phyloP scores from a whole-genome alignment of 1,140 invertebrate species.

The Zaprionus davidi region DNA sequence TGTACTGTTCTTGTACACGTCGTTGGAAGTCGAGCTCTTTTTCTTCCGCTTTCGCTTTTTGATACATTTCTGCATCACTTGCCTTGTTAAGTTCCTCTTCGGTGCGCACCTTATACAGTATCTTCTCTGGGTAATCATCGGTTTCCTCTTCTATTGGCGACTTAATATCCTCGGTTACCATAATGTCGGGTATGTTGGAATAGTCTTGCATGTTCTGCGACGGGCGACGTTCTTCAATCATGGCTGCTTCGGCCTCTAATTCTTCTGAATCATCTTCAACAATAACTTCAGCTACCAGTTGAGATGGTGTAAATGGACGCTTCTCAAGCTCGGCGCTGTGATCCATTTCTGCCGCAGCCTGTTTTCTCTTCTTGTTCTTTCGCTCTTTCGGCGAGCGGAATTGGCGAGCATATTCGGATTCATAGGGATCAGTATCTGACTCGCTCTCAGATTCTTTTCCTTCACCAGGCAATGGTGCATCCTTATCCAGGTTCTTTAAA shows the following conservation, averaged over 20 bases:
- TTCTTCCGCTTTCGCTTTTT: slow-evolving; percentile 68
- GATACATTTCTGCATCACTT: slow-evolving; percentile 55
- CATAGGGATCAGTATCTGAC: slow-evolving; percentile 83
- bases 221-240: slow-evolving; percentile 83
- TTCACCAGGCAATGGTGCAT: slow-evolving; percentile 56
- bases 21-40: slow-evolving; percentile 80
- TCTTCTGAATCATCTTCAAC: slow-evolving; percentile 86
- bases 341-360: slow-evolving; percentile 78
- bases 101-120: slow-evolving; percentile 78
- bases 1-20: slow-evolving; percentile 80
- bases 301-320: slow-evolving; percentile 80
- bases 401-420: slow-evolving; percentile 82
- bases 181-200: slow-evolving; percentile 88
- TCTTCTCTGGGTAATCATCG: slow-evolving; percentile 73
- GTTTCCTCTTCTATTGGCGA: slow-evolving; percentile 73
- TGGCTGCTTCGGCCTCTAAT: slow-evolving; percentile 84
- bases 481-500: slow-evolving; percentile 73
- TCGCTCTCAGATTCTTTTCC: slow-evolving; percentile 82
- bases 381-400: slow-evolving; percentile 77
- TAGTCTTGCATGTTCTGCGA: slow-evolving; percentile 84
- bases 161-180: slow-evolving; percentile 87
- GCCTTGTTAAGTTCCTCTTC: slow-evolving; percentile 78
- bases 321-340: slow-evolving; percentile 76
- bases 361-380: slow-evolving; percentile 78
- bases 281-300: slow-evolving; percentile 84